Base-by-base conservation (phyloP, 53 echinoderm and acorn worm genomes). In the Crossaster papposus region DNA sequence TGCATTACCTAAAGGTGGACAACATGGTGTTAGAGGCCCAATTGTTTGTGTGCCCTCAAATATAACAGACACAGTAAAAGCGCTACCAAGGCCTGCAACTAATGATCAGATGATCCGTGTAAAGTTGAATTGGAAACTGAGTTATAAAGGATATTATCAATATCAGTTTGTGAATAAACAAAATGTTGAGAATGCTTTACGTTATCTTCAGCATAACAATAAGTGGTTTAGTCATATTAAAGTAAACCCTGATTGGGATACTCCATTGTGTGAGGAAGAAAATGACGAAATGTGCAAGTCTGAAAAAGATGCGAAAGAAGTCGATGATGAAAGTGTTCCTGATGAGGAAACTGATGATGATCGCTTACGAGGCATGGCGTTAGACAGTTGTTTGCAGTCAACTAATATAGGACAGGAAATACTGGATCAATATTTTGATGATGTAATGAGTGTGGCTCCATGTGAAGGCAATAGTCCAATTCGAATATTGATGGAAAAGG, bases 381-480 rank as follows among this genome's bases (percentile, higher is more conserved):
- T 85, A 22, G 86, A 90, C 26, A 85, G 92, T 4, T 90, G 90
- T 80, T 44, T 95, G 0, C 91, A 93, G 35, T 92, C 95, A 71
- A 86, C 77, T 23, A 91, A 95, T 85, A 89, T 85, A 34, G 70
- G 91, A 38, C 93, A 93, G 31, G 37, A 91, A 79, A 26, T 79
- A 7, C 18, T 91, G 13, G 87, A 90, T 79, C 81, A 91, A 17
- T 88, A 91, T 83, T 81, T 85, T 84, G 76, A 86, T 50, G 89
- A 89, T 13, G 88, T 95, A 14, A 77, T 93, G 38, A 81, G 65
- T 82, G 65, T 89, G 64, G 93, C 95, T 2, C 95, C 96, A 30
- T 88, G 89, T 78, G 96, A 95, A 90, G 92, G 90, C 23, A 94
- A 94, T 82, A 89, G 30, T 44, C 94, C 94, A 75, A 85, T 94